Percentiles rank a stretch among this genome's conserved stretches.
Conservation (phyloP, 2,113 vertebrate genomes). For the Enhydra lutris region DNA sequence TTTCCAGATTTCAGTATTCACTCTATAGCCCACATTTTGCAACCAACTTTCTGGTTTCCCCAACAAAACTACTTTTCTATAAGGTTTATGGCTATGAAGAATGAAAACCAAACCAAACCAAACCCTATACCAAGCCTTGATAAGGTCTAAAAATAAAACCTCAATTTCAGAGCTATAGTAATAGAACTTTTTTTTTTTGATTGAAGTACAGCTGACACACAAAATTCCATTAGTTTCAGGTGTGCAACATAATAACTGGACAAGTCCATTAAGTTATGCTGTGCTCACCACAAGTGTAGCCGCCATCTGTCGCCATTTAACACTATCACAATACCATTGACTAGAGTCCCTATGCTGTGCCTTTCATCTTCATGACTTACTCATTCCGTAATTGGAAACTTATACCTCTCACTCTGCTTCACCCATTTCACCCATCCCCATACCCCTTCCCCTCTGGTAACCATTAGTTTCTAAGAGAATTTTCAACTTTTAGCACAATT, state of each 20-base stretch:
- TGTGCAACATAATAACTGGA: neutral
- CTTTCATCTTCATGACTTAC: neutral
- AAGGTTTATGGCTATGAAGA: neutral
- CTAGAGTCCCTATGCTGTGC: neutral
- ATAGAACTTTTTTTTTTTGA: neutral
- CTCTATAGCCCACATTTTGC: neutral
- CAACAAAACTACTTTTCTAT: neutral
- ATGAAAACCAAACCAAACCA: neutral
- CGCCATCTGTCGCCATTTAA: neutral
- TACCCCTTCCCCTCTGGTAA: neutral
- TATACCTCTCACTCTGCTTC: neutral
- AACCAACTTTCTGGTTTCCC: neutral
- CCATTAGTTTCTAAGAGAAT: neutral
- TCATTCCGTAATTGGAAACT: neutral
- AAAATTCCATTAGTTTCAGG: neutral
- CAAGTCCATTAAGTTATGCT: neutral
- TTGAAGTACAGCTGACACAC: neutral
- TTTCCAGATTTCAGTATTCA: neutral
- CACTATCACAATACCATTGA: neutral
- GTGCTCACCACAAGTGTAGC: neutral
- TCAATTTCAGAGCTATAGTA: neutral
- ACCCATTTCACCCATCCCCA: neutral
- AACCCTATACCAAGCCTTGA: neutral
- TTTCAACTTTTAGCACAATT: neutral
- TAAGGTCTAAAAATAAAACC: slow-evolving; percentile 5